Conservation (phyloP, 2,888 invertebrate genomes). For the Hoplodrina blanda region DNA sequence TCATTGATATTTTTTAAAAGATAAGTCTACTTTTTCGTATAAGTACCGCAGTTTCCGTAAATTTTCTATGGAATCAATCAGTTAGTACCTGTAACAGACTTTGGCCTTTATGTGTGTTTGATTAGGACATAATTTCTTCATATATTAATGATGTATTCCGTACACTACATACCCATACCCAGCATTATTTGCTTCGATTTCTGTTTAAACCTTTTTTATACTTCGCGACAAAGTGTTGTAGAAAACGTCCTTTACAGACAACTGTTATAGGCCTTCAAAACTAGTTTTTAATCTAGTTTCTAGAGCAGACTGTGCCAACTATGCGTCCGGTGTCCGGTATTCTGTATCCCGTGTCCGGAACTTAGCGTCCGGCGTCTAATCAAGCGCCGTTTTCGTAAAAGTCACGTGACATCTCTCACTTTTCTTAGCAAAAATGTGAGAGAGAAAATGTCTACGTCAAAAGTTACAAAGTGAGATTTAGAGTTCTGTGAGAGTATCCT, state of each 20-base stretch:
- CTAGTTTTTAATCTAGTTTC: constrained; percentile 64
- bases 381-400: constrained; percentile 24
- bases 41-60: neutral
- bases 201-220: constrained; percentile 29
- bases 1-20: no score
- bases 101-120: neutral
- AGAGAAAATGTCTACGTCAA: constrained; percentile 34
- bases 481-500: constrained; percentile 63
- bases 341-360: constrained; percentile 53
- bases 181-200: constrained; percentile 37
- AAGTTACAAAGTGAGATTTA: constrained; percentile 51
- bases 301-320: constrained; percentile 51
- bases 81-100: neutral
- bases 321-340: constrained; percentile 52
- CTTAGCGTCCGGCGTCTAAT: constrained; percentile 38
- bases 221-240: constrained; percentile 51
- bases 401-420: constrained; percentile 33
- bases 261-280: constrained; percentile 31
- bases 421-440: constrained; percentile 23
- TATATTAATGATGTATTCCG: neutral
- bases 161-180: neutral
- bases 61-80: neutral
- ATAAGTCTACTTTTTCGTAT: neutral
- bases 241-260: constrained; percentile 52
- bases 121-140: constrained; percentile 14